These are phyloP conservation scores for Chamaedrilus cognettii DNA, from an alignment of 2,888 invertebrate species.

Conservation along the genomic window DNA sequence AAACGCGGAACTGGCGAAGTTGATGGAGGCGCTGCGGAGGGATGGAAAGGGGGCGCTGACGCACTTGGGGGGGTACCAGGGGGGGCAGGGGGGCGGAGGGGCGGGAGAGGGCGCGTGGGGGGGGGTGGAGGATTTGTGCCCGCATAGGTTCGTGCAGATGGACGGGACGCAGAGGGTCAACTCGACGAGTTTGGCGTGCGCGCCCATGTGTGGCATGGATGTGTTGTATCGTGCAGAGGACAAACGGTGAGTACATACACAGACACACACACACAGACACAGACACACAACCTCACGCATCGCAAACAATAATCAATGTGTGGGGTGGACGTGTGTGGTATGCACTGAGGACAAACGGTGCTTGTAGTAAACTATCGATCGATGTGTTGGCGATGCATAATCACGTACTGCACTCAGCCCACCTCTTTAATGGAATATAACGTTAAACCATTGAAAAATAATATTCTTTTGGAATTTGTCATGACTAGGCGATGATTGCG, in stretches of 20 bases:
- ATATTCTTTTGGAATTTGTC: too few species aligned
- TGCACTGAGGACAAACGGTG: too few species aligned
- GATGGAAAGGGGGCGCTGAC: not conserved
- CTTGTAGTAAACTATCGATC: too few species aligned
- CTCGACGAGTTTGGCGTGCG: slow-evolving; percentile 46
- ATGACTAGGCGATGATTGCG: too few species aligned
- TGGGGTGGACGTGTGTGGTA: too few species aligned
- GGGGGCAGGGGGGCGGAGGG: slow-evolving; percentile 5
- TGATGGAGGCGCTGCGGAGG: slow-evolving; percentile 36
- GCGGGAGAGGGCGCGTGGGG: slow-evolving; percentile 47
- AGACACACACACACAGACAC: too few species aligned
- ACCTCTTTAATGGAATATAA: too few species aligned
- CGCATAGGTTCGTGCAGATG: slow-evolving; percentile 50
- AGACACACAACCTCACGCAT: too few species aligned
- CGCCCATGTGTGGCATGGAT: slow-evolving; percentile 67
- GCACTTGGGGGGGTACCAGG: not conserved
- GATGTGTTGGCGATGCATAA: too few species aligned
- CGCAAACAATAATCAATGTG: too few species aligned
- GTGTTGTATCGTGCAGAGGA: slow-evolving; percentile 71
- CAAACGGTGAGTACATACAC: slow-evolving; percentile 58
- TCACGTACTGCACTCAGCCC: too few species aligned
- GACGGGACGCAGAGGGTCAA: slow-evolving; percentile 39
- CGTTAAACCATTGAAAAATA: too few species aligned
- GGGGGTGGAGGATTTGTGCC: slow-evolving; percentile 37
- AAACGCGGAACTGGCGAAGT: slow-evolving; percentile 38